Percentiles rank a stretch among this genome's conserved stretches.
Conservation (phyloP, 2,113 vertebrate species). For the Neolamprologus modestus region DNA sequence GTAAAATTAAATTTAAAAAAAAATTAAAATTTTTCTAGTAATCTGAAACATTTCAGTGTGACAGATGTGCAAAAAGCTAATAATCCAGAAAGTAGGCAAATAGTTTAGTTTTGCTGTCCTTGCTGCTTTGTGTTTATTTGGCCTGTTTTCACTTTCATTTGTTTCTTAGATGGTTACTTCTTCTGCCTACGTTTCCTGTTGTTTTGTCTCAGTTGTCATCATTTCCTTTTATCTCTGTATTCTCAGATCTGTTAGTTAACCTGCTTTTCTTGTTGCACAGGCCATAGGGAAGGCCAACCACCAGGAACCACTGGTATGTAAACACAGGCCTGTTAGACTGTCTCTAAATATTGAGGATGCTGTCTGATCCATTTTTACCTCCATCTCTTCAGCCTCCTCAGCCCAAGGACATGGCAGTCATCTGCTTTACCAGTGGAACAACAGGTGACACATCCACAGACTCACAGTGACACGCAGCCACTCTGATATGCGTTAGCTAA, state of each 20-base stretch:
- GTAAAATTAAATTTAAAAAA: neutral
- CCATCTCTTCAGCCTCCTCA: conserved; percentile 50
- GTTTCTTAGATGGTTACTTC: neutral
- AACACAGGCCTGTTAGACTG: neutral
- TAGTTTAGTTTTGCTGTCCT: neutral
- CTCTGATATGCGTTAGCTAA: neutral
- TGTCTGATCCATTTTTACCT: neutral
- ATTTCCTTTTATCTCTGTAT: neutral
- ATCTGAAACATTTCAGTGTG: neutral
- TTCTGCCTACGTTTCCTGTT: neutral
- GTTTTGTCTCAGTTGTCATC: neutral
- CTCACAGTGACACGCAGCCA: neutral
- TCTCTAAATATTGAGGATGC: neutral
- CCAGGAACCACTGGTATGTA: conserved; percentile 74
- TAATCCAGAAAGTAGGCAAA: neutral
- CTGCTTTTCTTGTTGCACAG: conserved; percentile 45
- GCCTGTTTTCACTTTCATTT: neutral
- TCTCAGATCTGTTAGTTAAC: neutral
- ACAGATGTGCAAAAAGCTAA: neutral
- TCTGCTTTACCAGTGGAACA: conserved; percentile 76
- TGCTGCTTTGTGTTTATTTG: neutral
- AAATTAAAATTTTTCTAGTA: neutral
- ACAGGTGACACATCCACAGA: conserved; percentile 45
- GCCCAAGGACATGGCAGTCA: conserved; percentile 66
- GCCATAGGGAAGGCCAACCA: conserved; percentile 73